Evolutionary conservation across 2,113 vertebrate genomes (phyloP).

Genomic region (Blennius ocellaris): DNA sequence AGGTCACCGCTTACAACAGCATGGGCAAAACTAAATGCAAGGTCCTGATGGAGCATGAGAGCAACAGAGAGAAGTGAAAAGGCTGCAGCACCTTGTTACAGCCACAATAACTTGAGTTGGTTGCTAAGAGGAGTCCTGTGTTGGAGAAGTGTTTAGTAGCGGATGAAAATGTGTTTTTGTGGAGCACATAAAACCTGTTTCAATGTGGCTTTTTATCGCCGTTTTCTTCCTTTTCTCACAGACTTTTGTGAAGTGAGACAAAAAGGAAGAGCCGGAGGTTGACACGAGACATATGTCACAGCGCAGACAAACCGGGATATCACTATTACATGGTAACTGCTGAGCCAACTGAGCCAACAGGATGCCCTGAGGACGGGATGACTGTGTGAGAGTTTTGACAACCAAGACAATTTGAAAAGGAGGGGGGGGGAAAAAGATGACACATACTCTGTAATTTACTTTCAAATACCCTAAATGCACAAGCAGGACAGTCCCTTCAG

Average conservation of each 20-base stretch:
- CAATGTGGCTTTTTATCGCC: background rate
- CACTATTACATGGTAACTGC: conserved; percentile 23
- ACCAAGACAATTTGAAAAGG: conserved; percentile 7
- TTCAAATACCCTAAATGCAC: conserved; percentile 8
- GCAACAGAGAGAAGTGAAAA: conserved; percentile 36
- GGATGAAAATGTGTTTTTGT: background rate
- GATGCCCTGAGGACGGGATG: conserved; percentile 26
- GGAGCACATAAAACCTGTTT: background rate
- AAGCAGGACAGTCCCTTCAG: conserved; percentile 10
- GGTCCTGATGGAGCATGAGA: conserved; percentile 55
- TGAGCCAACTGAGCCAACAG: conserved; percentile 38
- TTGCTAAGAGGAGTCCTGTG: conserved; percentile 6
- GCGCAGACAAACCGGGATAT: conserved; percentile 31
- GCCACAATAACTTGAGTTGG: background rate
- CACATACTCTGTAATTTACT: conserved; percentile 3
- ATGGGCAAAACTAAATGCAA: conserved; percentile 52
- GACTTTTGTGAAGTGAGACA: conserved; percentile 1
- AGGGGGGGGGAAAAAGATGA: background rate
- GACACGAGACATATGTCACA: conserved; percentile 30
- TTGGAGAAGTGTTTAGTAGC: background rate
- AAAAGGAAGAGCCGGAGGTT: background rate
- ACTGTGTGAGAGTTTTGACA: conserved; percentile 27
- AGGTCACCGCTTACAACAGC: conserved; percentile 67
- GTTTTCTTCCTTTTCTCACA: background rate
- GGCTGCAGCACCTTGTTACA: conserved; percentile 28